A percentile compares a stretch with the other conserved stretches of the same genome.
Evolutionary conservation across 2,888 invertebrate genomes (phyloP).

Genomic region (Hyles lineata): DNA sequence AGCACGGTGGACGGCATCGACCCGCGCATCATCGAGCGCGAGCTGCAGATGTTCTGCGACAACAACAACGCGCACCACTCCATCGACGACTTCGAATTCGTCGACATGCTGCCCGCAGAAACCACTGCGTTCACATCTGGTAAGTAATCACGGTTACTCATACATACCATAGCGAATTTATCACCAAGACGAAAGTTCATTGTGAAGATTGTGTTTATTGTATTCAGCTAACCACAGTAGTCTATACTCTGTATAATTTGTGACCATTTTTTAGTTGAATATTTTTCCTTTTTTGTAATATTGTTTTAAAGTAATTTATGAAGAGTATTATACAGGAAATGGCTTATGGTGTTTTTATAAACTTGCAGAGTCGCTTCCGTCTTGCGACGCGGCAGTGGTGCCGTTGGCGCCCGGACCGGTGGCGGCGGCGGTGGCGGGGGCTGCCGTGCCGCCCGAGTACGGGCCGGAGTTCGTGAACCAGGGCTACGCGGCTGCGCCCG

Average conservation of each 20-base stretch:
- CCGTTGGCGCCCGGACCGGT: background rate
- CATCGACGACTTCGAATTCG: conserved; percentile 44
- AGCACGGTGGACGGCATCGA: conserved; percentile 60
- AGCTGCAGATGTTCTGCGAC: conserved; percentile 50
- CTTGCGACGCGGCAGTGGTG: background rate
- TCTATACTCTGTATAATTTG: too few relatives aligned
- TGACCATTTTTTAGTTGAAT: too few relatives aligned
- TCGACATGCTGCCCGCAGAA: conserved; percentile 50
- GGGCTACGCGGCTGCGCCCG: conserved; percentile 38
- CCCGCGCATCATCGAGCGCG: conserved; percentile 52
- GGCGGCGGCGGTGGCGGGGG: background rate
- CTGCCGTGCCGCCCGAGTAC: conserved; percentile 54
- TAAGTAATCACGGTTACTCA: conserved; percentile 44
- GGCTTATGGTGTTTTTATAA: background rate
- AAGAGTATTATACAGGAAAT: too few relatives aligned
- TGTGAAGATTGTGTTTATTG: too few relatives aligned
- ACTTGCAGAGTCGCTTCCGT: background rate
- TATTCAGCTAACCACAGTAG: too few relatives aligned
- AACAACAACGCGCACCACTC: conserved; percentile 29
- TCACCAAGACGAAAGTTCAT: too few relatives aligned
- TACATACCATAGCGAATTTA: background rate
- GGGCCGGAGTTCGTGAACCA: conserved; percentile 66
- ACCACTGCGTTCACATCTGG: conserved; percentile 51
- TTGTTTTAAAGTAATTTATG: too few relatives aligned
- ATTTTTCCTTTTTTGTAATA: too few relatives aligned